A percentile compares a stretch with the other conserved stretches of the same genome.
phyloP scores from a whole-genome alignment of 2,888 invertebrate genomes.

The Acanthacorydalis orientalis region DNA sequence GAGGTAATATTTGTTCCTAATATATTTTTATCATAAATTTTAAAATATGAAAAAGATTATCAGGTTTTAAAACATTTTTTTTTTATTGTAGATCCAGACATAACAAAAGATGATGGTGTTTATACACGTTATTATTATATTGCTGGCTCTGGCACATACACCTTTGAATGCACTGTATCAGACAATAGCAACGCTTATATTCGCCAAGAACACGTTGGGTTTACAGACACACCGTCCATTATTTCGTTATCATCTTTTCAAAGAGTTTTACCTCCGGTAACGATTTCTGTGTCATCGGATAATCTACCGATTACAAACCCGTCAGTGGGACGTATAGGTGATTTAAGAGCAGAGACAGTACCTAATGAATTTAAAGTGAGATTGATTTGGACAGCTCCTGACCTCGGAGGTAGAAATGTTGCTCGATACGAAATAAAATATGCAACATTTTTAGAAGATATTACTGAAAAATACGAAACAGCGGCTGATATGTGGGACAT shows the following conservation, averaged over 20 bases:
- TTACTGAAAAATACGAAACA: slow-evolving; percentile 30
- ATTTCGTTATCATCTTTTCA: slow-evolving; percentile 33
- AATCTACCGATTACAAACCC: slow-evolving; percentile 20
- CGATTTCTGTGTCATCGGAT: slow-evolving; percentile 25
- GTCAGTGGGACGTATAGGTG: slow-evolving; percentile 33
- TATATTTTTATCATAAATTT: not conserved
- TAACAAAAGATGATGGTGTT: slow-evolving; percentile 43
- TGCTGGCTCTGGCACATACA: slow-evolving; percentile 30
- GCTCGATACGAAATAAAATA: slow-evolving; percentile 34
- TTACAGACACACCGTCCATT: slow-evolving; percentile 26
- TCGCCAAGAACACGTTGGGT: slow-evolving; percentile 24
- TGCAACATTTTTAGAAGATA: slow-evolving; percentile 24
- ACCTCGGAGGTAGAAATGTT: slow-evolving; percentile 32
- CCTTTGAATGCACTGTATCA: slow-evolving; percentile 29
- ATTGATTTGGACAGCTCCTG: slow-evolving; percentile 42
- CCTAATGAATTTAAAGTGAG: slow-evolving; percentile 29
- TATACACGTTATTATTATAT: slow-evolving; percentile 43
- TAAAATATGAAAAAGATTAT: not conserved
- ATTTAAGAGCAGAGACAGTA: slow-evolving; percentile 30
- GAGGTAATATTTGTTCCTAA: slow-evolving; percentile 19
- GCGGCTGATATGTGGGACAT: slow-evolving; percentile 26
- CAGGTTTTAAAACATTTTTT: slow-evolving; percentile 9
- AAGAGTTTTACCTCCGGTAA: slow-evolving; percentile 29
- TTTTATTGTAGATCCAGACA: slow-evolving; percentile 34
- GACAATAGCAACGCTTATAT: slow-evolving; percentile 37